Base-by-base conservation (phyloP, 2,888 invertebrate species). In the Argynnis bischoffii region DNA sequence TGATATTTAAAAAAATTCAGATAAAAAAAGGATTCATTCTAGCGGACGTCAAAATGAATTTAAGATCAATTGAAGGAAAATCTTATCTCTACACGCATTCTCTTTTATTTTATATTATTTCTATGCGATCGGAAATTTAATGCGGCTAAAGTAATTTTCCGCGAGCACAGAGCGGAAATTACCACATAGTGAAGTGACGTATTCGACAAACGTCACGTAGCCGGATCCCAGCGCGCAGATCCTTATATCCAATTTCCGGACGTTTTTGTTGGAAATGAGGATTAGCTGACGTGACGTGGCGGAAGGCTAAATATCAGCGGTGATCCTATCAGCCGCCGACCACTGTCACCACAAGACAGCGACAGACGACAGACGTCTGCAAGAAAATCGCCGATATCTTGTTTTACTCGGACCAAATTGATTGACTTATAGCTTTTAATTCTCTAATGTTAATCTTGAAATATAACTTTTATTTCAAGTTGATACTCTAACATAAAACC, bases 191-290 rank as follows among this genome's bases (percentile, higher is more conserved):
- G 89, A 87, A 87, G 89, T 91, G 92, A 91, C 90, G 89, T 91
- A 90, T 92, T 91, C 89, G 90, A 90, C 91, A 92, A 90, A 90
- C 91, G 92, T 91, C 92, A 91, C 92, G 92, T 91, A 90, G 87
- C 88, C 90, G 91, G 89, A 89, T 86, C 87, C 86, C 80, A 80
- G 85, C 87, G 86, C 87, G 87, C 87, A 92, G 92, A 92, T 92
- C 90, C 92, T 91, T 91, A 91, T 90, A 91, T 92, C 91, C 90
- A 92, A 92, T 92, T 92, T 92, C 92, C 92, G 88, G 89, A 69
- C 85, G 90, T 90, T 92, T 91, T 92, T 92, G 92, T 91, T 89
- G 89, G 86, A 87, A 89, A 89, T 87, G 86, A 85, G 91, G 91
- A 92, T 92, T 92, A 92, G 90, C 88, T 87, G 90, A 88, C 88